Conservation (phyloP, 2,113 vertebrate genomes). For the Salminus brasiliensis region DNA sequence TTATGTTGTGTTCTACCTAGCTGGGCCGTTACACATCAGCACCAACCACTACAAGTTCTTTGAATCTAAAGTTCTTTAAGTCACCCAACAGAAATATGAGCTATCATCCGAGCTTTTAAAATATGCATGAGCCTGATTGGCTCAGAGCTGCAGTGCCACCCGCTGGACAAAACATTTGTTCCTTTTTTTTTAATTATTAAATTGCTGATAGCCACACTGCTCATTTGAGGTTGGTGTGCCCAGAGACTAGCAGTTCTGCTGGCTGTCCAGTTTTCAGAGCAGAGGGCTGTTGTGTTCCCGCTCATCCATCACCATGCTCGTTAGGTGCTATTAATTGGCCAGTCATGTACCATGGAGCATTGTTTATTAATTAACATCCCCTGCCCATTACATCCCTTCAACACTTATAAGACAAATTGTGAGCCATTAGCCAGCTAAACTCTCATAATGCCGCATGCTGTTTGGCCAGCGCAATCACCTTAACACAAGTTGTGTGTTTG, state of each 20-base stretch:
- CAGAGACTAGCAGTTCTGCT: slow-evolving; percentile 38
- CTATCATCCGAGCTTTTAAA: neutral
- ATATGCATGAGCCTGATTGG: neutral
- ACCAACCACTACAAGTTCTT: too few species aligned
- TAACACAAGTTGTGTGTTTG: neutral
- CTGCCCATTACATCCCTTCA: slow-evolving; percentile 66
- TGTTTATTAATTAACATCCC: slow-evolving; percentile 75
- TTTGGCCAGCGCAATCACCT: neutral
- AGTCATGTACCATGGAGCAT: slow-evolving; percentile 57
- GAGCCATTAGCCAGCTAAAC: slow-evolving; percentile 58
- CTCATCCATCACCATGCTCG: slow-evolving; percentile 63
- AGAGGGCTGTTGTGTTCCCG: slow-evolving; percentile 38
- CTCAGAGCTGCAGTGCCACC: neutral
- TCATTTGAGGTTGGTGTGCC: neutral
- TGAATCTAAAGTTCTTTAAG: too few species aligned
- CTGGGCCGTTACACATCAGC: too few species aligned
- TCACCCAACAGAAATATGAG: neutral
- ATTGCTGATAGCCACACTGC: slow-evolving; percentile 16
- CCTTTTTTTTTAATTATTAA: slow-evolving; percentile 32
- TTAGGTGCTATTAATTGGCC: slow-evolving; percentile 72
- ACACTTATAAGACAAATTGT: slow-evolving; percentile 65
- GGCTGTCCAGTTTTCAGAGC: slow-evolving; percentile 45
- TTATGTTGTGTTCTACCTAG: too few species aligned
- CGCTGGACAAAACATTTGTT: slow-evolving; percentile 12
- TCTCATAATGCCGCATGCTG: slow-evolving; percentile 55